Percentiles rank a stretch among this genome's conserved stretches.
Conservation (phyloP, 2,797 vertebrate genomes). For the Syngnathus rostellatus region DNA sequence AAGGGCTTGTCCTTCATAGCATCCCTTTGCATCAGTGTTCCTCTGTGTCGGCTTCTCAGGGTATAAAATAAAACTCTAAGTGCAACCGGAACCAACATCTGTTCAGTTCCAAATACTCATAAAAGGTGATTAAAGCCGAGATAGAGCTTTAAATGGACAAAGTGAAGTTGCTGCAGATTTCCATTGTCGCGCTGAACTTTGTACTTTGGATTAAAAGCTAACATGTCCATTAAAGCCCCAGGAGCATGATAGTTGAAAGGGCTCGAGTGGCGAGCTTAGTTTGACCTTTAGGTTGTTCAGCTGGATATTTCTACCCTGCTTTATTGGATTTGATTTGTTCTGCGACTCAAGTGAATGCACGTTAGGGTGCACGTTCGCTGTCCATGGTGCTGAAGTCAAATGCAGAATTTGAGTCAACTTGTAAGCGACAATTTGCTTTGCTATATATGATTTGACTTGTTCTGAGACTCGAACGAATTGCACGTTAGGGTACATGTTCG, state of each 20-base stretch:
- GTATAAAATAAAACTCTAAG: too few relatives aligned
- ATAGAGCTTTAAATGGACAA: not conserved
- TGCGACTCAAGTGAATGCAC: not conserved
- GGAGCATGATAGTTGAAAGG: not conserved
- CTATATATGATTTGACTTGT: not conserved
- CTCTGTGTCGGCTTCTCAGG: slow-evolving; percentile 5
- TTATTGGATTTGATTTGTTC: not conserved
- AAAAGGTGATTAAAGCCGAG: not conserved
- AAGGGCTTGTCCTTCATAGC: slow-evolving; percentile 16
- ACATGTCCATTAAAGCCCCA: not conserved
- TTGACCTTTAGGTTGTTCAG: not conserved
- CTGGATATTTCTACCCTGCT: not conserved
- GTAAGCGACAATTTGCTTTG: not conserved
- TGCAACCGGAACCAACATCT: not conserved
- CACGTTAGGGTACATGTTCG: not conserved
- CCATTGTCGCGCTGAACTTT: slow-evolving; percentile 1
- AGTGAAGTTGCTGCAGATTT: not conserved
- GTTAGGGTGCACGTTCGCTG: not conserved
- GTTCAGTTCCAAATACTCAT: not conserved
- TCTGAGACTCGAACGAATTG: not conserved
- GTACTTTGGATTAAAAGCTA: not conserved
- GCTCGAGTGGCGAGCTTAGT: not conserved
- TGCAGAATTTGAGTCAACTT: too few relatives aligned
- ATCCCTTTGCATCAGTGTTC: slow-evolving; percentile 18
- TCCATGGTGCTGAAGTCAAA: slow-evolving; percentile 1